phyloP scores from a whole-genome alignment of 2,113 vertebrate species.

The Triplophysa dalaica region DNA sequence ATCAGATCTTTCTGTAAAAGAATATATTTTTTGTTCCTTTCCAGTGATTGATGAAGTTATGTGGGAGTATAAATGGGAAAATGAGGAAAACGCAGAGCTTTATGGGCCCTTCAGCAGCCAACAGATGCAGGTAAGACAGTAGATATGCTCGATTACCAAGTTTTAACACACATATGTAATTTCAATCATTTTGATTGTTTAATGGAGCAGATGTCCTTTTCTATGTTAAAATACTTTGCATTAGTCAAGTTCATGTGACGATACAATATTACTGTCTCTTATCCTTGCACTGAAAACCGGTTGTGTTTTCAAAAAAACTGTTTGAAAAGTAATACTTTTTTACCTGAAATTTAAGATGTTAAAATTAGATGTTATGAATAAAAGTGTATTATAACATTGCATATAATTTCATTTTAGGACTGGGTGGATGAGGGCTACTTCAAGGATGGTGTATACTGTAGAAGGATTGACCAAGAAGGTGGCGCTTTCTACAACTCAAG shows the following conservation, averaged over 20 bases:
- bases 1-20: background rate
- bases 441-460: conserved; percentile 85
- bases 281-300: no score
- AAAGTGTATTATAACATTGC: background rate
- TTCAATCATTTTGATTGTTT: no score
- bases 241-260: no score
- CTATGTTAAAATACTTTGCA: background rate
- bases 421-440: conserved; percentile 91
- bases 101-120: conserved; percentile 88
- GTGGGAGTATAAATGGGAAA: conserved; percentile 92
- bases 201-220: background rate
- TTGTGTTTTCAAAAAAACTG: no score
- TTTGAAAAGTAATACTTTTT: no score
- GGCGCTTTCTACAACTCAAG: conserved; percentile 88
- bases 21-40: background rate
- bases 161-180: no score
- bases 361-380: no score
- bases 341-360: no score
- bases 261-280: no score
- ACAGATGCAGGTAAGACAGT: conserved; percentile 85
- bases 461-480: conserved; percentile 77
- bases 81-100: conserved; percentile 77
- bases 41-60: conserved; percentile 68
- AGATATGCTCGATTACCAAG: background rate
- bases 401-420: conserved; percentile 67